Percentiles rank a stretch among this genome's conserved stretches.
Evolutionary conservation across 2,113 vertebrate genomes (phyloP).

Genomic region (Kryptolebias marmoratus): DNA sequence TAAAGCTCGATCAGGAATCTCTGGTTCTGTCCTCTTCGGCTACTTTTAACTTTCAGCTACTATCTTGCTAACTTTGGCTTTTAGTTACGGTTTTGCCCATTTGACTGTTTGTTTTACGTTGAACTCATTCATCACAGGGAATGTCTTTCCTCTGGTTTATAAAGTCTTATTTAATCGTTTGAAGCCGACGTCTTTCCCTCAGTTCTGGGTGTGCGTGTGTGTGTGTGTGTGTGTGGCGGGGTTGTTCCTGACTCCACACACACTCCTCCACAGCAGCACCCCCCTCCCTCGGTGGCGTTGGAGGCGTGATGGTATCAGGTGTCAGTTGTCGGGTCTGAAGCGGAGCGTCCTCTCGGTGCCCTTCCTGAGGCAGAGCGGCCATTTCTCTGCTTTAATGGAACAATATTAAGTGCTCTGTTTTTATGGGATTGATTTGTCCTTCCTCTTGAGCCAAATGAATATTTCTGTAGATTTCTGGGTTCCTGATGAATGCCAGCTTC

Average conservation of each 20-base stretch:
- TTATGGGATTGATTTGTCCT: conserved; percentile 71
- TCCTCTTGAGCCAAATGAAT: conserved; percentile 68
- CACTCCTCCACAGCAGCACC: conserved; percentile 49
- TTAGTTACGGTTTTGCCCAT: too few species aligned
- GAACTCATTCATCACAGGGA: too few species aligned
- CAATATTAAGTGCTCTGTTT: conserved; percentile 74
- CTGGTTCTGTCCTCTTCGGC: too few species aligned
- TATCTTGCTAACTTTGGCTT: too few species aligned
- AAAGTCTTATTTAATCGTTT: too few species aligned
- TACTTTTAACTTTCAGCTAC: too few species aligned
- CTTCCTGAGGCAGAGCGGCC: conserved; percentile 47
- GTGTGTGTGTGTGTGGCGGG: conserved; percentile 27
- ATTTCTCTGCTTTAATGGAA: conserved; percentile 69
- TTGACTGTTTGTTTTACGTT: too few species aligned
- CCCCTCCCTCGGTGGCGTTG: conserved; percentile 36
- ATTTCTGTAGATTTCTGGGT: conserved; percentile 66
- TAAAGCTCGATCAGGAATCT: too few species aligned
- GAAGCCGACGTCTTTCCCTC: too few species aligned
- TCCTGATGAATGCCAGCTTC: conserved; percentile 55
- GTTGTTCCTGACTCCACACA: conserved; percentile 64
- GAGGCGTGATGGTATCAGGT: conserved; percentile 65
- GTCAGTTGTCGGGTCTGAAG: conserved; percentile 75
- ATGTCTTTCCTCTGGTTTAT: too few species aligned
- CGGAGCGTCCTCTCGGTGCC: conserved; percentile 63
- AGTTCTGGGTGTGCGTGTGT: too few species aligned